Evolutionary conservation across 2,888 invertebrate species (phyloP), one percentile per base, ranked within the genome.

Genomic region (Syrista parreyssii): DNA sequence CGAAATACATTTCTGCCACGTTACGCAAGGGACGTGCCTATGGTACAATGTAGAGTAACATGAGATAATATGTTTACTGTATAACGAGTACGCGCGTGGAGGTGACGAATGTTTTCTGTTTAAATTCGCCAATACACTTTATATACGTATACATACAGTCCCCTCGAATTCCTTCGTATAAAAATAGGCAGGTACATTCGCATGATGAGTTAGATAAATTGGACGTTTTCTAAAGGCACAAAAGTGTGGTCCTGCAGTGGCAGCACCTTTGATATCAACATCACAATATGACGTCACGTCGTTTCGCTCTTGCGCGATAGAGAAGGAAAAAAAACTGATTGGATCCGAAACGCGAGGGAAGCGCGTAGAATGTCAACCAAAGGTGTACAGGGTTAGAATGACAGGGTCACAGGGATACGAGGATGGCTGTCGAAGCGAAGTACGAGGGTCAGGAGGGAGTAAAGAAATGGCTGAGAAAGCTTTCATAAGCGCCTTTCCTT

Each of bases 271-370:
- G 69, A 76, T 76, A 78, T 76, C 76, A 40, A 32, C 30, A 72
- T 35, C 76, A 76, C 78, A 73, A 81, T 77, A 77, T 74, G 78
- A 79, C 83, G 76, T 80, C 78, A 77, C 78, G 79, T 79, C n/a
- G 74, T 35, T n/a, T 35, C 35, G 35, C 23, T n/a, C 30, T n/a
- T 73, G 33, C 31, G 15, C 9, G 23, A 23, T 4, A 23, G 55
- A 55, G 55, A 55, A 55, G 55, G 78, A 32, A 69, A 80, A 85
- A 85, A 86, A 84, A 84, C 81, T 84, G 86, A 86, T 86, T 86
- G 86, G 85, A 86, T 85, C 75, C 79, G 80, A 76, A 82, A 82
- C 82, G 86, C 82, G 85, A 84, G 75, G 32, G 72, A 79, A 75
- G 75, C 78, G 79, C 79, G 75, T 75, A 68, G 74, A 76, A 71